Conservation (phyloP, 2,797 vertebrate genomes). For the Pseudochaenichthys georgianus region DNA sequence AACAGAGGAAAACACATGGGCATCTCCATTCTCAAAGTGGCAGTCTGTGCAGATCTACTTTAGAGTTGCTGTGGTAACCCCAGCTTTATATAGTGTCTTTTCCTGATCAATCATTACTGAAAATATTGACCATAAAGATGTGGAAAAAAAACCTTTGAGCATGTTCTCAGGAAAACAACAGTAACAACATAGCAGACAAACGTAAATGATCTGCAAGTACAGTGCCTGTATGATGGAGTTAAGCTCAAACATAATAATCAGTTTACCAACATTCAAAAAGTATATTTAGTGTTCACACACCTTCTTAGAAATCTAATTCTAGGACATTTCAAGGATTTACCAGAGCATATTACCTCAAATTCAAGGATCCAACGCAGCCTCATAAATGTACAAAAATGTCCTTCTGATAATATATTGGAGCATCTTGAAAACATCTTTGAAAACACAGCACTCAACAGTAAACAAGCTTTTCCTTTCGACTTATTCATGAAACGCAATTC, state of each 20-base stretch:
- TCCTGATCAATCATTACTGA: slow-evolving; percentile 28
- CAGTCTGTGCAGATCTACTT: background rate
- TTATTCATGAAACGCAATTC: no score
- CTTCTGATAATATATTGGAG: no score
- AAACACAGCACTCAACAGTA: no score
- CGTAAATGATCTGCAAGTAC: background rate
- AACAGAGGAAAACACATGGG: slow-evolving; percentile 20
- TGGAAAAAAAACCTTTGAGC: background rate
- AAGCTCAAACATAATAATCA: no score
- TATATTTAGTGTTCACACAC: background rate
- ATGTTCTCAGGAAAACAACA: background rate
- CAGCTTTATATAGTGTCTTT: slow-evolving; percentile 22
- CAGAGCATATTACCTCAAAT: no score
- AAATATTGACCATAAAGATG: background rate
- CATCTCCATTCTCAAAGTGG: slow-evolving; percentile 28
- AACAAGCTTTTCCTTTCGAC: no score
- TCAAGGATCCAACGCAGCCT: no score
- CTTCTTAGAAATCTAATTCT: no score
- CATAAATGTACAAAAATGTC: no score
- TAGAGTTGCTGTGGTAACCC: background rate
- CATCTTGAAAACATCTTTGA: no score
- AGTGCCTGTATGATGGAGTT: background rate
- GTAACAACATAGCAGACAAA: background rate
- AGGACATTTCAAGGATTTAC: no score
- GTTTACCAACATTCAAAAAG: no score